phyloP scores from a whole-genome alignment of 2,888 invertebrate genomes.

The Galeopsomyia nigrocyanea region DNA sequence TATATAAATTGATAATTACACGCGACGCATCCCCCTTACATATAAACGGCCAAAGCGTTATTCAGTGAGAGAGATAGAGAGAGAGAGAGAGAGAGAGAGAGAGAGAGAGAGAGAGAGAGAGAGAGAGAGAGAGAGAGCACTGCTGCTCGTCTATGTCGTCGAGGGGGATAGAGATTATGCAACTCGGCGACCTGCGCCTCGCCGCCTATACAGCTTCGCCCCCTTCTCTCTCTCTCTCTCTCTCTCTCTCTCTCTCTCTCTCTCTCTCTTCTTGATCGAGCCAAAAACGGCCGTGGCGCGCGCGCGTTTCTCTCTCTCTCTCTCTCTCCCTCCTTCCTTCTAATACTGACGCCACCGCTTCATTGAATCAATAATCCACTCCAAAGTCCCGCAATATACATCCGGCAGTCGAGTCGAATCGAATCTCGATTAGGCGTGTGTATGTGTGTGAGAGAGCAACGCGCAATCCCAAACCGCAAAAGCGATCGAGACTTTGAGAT shows the following conservation, averaged over 20 bases:
- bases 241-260: slow-evolving; percentile 15
- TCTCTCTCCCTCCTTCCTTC: slow-evolving; percentile 10
- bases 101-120: no score
- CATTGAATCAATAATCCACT: slow-evolving; percentile 50
- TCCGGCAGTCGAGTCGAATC: slow-evolving; percentile 44
- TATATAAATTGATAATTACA: slow-evolving; percentile 37
- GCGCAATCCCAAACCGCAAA: slow-evolving; percentile 25
- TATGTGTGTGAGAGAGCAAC: not conserved
- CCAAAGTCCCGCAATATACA: slow-evolving; percentile 33
- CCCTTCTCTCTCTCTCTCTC: not conserved
- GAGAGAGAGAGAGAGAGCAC: no score
- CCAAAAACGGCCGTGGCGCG: not conserved
- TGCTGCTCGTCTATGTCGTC: not conserved
- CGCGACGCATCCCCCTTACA: not conserved
- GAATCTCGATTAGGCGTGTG: slow-evolving; percentile 45
- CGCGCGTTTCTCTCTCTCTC: not conserved
- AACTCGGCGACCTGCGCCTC: slow-evolving; percentile 27
- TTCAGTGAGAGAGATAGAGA: not conserved
- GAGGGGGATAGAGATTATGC: slow-evolving; percentile 32
- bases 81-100: no score
- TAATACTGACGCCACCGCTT: slow-evolving; percentile 31
- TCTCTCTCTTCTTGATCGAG: not conserved
- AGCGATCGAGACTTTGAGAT: not conserved
- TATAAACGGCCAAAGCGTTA: no score
- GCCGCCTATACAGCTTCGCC: slow-evolving; percentile 20